Percentiles rank a stretch among this genome's conserved stretches.
Conservation (phyloP, 2,888 invertebrate genomes). For the Iphiclides podalirius region DNA sequence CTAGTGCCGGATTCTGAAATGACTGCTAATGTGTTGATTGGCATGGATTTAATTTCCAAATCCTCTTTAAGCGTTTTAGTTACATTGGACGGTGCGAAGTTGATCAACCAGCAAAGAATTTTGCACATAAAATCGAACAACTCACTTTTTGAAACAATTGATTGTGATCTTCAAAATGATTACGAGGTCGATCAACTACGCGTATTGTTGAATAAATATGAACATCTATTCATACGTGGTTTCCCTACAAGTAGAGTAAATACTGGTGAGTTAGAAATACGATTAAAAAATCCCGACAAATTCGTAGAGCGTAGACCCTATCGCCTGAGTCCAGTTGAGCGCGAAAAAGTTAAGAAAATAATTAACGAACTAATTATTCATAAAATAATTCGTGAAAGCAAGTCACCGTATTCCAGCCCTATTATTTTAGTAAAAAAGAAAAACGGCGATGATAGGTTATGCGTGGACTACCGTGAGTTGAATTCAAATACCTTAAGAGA, state of each 20-base stretch:
- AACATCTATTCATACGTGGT: constrained; percentile 1
- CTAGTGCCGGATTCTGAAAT: too few relatives aligned
- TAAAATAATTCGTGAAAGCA: not conserved
- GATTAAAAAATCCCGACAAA: not conserved
- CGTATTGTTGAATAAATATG: constrained; percentile 1
- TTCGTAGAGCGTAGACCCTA: not conserved
- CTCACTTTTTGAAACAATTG: not conserved
- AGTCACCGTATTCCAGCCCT: not conserved
- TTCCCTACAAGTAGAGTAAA: constrained; percentile 2
- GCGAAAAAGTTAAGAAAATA: not conserved
- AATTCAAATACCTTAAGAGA: constrained; percentile 31
- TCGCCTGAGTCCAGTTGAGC: not conserved
- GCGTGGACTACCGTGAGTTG: constrained; percentile 30
- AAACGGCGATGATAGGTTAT: not conserved
- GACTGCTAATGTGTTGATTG: too few relatives aligned
- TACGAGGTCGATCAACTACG: not conserved
- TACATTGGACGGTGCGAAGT: not conserved
- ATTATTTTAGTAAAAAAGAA: not conserved
- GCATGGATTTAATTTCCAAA: too few relatives aligned
- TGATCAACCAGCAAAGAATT: not conserved
- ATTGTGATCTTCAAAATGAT: not conserved
- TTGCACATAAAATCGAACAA: not conserved
- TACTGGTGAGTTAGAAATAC: constrained; percentile 24
- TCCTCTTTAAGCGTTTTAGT: not conserved
- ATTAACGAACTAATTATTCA: not conserved